A percentile compares a stretch with the other conserved stretches of the same genome.
Evolutionary conservation across 2,113 vertebrate genomes (phyloP).

Genomic region (Eurystomus gularis): DNA sequence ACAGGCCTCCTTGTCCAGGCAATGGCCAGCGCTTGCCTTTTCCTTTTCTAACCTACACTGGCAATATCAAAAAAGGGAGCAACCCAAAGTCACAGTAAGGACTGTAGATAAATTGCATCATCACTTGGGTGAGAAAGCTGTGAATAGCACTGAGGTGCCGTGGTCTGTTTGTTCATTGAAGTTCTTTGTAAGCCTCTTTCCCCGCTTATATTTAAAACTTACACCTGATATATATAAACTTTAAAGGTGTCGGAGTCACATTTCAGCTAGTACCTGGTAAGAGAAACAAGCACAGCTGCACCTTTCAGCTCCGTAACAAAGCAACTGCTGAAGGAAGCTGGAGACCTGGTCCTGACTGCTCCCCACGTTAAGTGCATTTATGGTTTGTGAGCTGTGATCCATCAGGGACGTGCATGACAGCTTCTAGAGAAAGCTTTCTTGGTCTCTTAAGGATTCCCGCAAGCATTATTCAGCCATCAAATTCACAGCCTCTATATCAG

Average conservation of each 20-base stretch:
- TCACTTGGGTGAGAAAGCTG: neutral
- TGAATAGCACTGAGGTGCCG: neutral
- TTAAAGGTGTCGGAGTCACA: neutral
- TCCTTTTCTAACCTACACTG: neutral
- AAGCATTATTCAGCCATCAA: slow-evolving; percentile 44
- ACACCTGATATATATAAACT: neutral
- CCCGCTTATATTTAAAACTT: neutral
- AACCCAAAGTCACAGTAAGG: neutral
- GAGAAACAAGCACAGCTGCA: neutral
- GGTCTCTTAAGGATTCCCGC: slow-evolving; percentile 37
- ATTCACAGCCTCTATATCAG: slow-evolving; percentile 60
- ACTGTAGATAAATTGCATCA: neutral
- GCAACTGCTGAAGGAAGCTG: neutral
- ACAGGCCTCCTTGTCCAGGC: neutral
- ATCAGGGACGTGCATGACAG: slow-evolving; percentile 42
- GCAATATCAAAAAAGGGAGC: neutral
- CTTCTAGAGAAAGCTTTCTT: slow-evolving; percentile 28
- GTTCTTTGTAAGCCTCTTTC: neutral
- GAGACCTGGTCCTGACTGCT: neutral
- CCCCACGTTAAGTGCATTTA: slow-evolving; percentile 21
- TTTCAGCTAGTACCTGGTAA: neutral
- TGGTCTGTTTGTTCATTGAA: neutral
- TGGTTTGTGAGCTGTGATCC: slow-evolving; percentile 45
- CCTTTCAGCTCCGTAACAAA: neutral
- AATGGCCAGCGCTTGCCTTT: neutral